Evolutionary conservation across 1,140 invertebrate genomes (phyloP).

Genomic region (Aphidius gifuensis): DNA sequence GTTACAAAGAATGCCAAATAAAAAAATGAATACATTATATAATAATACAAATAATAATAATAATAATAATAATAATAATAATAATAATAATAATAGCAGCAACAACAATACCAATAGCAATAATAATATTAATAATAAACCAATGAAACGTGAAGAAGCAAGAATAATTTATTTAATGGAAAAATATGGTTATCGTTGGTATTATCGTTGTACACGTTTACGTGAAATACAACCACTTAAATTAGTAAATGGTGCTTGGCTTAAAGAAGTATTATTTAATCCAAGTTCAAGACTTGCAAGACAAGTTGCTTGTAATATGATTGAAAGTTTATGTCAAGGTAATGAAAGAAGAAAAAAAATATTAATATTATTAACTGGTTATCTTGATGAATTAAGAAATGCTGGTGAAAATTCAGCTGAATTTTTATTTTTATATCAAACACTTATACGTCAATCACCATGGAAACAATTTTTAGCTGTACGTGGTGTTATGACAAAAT

Average conservation of each 20-base stretch:
- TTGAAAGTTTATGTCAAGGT: slow-evolving; percentile 77
- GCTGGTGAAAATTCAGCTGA: slow-evolving; percentile 91
- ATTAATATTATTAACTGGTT: slow-evolving; percentile 82
- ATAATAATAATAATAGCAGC: no score
- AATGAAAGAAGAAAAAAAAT: slow-evolving; percentile 72
- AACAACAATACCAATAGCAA: no score
- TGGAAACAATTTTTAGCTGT: slow-evolving; percentile 93
- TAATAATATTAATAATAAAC: slow-evolving; percentile 29
- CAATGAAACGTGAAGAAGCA: slow-evolving; percentile 53
- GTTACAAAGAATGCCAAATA: slow-evolving; percentile 60
- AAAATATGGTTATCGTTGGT: slow-evolving; percentile 72
- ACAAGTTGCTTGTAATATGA: slow-evolving; percentile 84
- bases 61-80: no score
- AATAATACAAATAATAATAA: no score
- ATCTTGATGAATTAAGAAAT: slow-evolving; percentile 76
- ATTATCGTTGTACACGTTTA: slow-evolving; percentile 45
- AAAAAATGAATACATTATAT: slow-evolving; percentile 35
- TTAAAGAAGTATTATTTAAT: slow-evolving; percentile 87
- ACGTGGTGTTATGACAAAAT: slow-evolving; percentile 75
- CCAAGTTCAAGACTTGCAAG: slow-evolving; percentile 83
- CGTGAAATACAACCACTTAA: slow-evolving; percentile 53
- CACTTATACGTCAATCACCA: slow-evolving; percentile 75
- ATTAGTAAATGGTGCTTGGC: slow-evolving; percentile 71
- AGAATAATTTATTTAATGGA: slow-evolving; percentile 67
- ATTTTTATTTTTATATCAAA: slow-evolving; percentile 83